These are phyloP conservation scores for Lottia scabra DNA, from an alignment of 2,888 invertebrate species.

Conservation along the genomic window DNA sequence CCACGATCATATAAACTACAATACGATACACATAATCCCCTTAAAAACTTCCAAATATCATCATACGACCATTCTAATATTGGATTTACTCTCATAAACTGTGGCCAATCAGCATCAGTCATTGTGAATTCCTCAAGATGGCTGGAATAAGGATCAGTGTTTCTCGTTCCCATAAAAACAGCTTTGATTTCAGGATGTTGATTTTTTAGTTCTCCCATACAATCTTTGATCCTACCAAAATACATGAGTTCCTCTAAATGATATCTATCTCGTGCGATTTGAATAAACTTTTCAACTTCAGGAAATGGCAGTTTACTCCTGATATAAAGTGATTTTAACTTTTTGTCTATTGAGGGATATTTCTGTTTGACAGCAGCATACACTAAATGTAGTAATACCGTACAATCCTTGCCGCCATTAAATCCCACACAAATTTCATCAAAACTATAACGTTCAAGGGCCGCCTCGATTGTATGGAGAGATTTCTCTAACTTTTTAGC, in stretches of 20 bases:
- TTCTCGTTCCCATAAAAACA: constrained; percentile 91
- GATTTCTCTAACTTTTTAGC: constrained; percentile 54
- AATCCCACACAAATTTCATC: constrained; percentile 90
- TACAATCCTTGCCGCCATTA: constrained; percentile 99
- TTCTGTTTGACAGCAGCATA: constrained; percentile 71
- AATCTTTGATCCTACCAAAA: constrained; percentile 76
- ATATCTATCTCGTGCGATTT: constrained; percentile 78
- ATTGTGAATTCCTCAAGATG: constrained; percentile 59
- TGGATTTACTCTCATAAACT: constrained; percentile 88
- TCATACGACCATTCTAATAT: constrained; percentile 92
- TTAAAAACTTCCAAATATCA: constrained; percentile 91
- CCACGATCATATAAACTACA: constrained; percentile 92
- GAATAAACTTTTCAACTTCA: constrained; percentile 86
- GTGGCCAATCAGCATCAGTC: constrained; percentile 93
- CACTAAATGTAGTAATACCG: constrained; percentile 84
- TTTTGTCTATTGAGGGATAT: constrained; percentile 48
- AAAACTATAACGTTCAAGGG: constrained; percentile 69
- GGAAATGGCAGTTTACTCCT: constrained; percentile 83
- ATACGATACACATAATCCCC: constrained; percentile 84
- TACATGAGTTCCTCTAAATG: constrained; percentile 78
- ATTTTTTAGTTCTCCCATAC: constrained; percentile 76
- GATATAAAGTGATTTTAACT: constrained; percentile 83
- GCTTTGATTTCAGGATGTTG: constrained; percentile 78
- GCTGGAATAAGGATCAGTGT: constrained; percentile 85
- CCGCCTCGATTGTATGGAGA: constrained; percentile 64